A percentile compares a stretch with the other conserved stretches of the same genome.
Conservation (phyloP, 2,888 invertebrate genomes). For the Ferrisia virgata region DNA sequence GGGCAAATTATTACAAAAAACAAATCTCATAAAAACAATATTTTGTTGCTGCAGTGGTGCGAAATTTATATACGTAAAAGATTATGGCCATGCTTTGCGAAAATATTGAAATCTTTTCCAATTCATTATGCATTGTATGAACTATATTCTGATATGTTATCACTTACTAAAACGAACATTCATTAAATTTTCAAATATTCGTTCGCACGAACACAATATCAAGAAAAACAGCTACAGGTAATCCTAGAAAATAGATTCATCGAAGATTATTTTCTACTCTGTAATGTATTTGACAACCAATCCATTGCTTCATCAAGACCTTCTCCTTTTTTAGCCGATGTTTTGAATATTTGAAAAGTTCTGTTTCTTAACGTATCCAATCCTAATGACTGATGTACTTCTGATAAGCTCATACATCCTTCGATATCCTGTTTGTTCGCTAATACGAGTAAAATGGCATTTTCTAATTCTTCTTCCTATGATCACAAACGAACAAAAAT, state of each 20-base stretch:
- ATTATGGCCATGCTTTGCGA: not conserved
- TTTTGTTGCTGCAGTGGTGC: not conserved
- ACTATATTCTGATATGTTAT: not conserved
- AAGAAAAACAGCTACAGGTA: not conserved
- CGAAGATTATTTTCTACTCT: slow-evolving; percentile 72
- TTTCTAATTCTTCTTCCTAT: slow-evolving; percentile 94
- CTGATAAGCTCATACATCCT: slow-evolving; percentile 93
- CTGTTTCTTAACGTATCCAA: slow-evolving; percentile 91
- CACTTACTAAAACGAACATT: not conserved
- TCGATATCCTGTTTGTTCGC: slow-evolving; percentile 99
- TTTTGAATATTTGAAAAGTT: slow-evolving; percentile 99
- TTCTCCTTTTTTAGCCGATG: slow-evolving; percentile 96
- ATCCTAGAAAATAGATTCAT: not conserved
- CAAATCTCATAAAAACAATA: not conserved
- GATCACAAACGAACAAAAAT: slow-evolving; percentile 42
- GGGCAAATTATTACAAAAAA: not conserved
- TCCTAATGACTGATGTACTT: slow-evolving; percentile 94
- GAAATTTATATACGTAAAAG: too few species aligned
- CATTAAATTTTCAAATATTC: not conserved
- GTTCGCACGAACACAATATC: not conserved
- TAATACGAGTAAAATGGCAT: slow-evolving; percentile 91
- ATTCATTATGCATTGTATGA: not conserved
- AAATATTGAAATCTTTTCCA: not conserved
- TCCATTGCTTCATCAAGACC: slow-evolving; percentile 99
- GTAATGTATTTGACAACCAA: slow-evolving; percentile 90